Conservation (phyloP, 2,797 vertebrate genomes). For the Moxostoma hubbsi region DNA sequence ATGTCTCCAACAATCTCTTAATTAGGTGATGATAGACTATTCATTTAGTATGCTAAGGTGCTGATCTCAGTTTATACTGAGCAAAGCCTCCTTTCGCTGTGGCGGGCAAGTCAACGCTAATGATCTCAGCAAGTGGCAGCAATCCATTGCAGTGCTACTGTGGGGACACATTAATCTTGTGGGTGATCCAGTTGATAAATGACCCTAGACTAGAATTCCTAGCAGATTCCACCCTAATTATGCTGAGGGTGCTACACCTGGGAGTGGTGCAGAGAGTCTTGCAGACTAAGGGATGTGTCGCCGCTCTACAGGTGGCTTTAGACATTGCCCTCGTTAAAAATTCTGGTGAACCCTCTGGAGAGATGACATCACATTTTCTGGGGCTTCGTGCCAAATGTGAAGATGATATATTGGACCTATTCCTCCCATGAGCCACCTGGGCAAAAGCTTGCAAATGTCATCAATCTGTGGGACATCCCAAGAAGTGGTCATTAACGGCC, state of each 20-base stretch:
- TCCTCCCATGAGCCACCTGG: slow-evolving; percentile 61
- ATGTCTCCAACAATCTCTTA: slow-evolving; percentile 82
- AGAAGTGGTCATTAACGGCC: slow-evolving; percentile 66
- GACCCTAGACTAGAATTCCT: slow-evolving; percentile 76
- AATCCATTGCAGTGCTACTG: slow-evolving; percentile 79
- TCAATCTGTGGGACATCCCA: slow-evolving; percentile 64
- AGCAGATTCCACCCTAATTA: slow-evolving; percentile 82
- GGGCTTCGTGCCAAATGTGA: slow-evolving; percentile 57
- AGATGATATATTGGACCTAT: slow-evolving; percentile 56
- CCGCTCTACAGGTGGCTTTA: slow-evolving; percentile 58
- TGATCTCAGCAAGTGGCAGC: slow-evolving; percentile 83
- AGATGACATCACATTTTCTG: slow-evolving; percentile 55
- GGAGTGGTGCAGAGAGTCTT: slow-evolving; percentile 65
- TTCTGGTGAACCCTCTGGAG: slow-evolving; percentile 48
- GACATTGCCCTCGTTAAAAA: slow-evolving; percentile 53
- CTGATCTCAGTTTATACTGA: slow-evolving; percentile 73
- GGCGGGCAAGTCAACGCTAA: slow-evolving; percentile 76
- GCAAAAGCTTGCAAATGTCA: slow-evolving; percentile 68
- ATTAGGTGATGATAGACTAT: slow-evolving; percentile 82
- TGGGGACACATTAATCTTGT: slow-evolving; percentile 81
- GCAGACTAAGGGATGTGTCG: slow-evolving; percentile 66
- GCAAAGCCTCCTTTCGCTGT: slow-evolving; percentile 68
- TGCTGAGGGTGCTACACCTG: slow-evolving; percentile 77
- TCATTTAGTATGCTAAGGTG: slow-evolving; percentile 83
- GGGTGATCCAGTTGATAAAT: slow-evolving; percentile 81